Base-by-base conservation (phyloP, 2,888 invertebrate species). In the Reticulitermes lucifugus region DNA sequence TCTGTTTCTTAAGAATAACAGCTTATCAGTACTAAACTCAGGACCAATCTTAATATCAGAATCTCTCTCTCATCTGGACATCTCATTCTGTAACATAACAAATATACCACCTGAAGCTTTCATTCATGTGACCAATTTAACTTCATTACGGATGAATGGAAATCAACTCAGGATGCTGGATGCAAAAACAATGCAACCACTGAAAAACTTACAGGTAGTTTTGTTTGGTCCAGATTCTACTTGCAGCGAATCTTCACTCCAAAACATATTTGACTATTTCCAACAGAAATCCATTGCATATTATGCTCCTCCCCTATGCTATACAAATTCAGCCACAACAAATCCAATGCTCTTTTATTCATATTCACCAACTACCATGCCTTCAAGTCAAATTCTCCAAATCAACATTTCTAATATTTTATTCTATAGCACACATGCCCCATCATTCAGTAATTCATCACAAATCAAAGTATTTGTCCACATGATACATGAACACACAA, bases 221-320 rank as follows among this genome's bases (percentile, higher is more conserved):
- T n/a, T 77, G 46, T 46, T 77, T 41, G 77, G 77, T 22, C 77
- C 77, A 77, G 77, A 77, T 41, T 21, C 77, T 46, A 77, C 12
- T 46, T 77, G 77, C 77, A 77, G 77, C 7, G 46, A 77, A 12
- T n/a, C 22, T 7, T 77, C 46, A 21, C 41, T 77, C 22, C 46
- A 22, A 46, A 43, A 77, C 22, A 46, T 77, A 77, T 77, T 77
- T n/a, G 51, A 51, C 4, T 77, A 77, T 77, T 46, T 77, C 41
- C 22, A 77, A 43, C n/a, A 77, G 46, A 77, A 77, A 41, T 77
- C 77, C 5, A 46, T 77, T 10, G 22, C 41, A 5, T 77, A 77
- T 77, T 77, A 77, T n/a, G 77, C 77, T 12, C 77, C 77, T 46
- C 77, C 77, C n/a, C 22, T 77, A 12, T 77, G 77, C 77, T 10